Conservation (phyloP, 2,797 vertebrate species). For the Gadopsis marmoratus region DNA sequence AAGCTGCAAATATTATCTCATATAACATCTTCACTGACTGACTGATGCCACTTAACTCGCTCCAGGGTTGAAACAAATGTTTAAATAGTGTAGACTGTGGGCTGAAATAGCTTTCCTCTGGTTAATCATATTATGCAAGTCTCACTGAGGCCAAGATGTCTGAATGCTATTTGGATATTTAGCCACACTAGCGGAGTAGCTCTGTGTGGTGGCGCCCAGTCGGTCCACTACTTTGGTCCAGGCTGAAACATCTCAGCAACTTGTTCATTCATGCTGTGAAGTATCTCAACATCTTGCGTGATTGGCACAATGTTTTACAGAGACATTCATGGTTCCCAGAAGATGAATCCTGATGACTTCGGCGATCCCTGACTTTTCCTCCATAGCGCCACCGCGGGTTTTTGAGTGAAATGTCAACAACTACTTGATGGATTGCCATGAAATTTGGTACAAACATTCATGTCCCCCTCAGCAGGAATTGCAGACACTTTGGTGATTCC, state of each 20-base stretch:
- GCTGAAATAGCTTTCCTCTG: neutral
- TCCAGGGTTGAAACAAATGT: constrained; percentile 12
- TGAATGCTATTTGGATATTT: neutral
- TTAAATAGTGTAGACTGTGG: neutral
- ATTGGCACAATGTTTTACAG: no score
- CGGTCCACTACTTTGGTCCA: neutral
- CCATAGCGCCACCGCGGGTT: neutral
- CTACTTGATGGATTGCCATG: neutral
- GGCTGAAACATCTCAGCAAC: neutral
- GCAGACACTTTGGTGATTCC: neutral
- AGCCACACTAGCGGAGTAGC: no score
- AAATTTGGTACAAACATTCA: neutral
- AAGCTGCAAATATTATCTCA: constrained; percentile 25
- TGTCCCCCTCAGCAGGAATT: neutral
- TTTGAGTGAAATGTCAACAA: neutral
- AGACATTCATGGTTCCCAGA: neutral
- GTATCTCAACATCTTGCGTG: neutral
- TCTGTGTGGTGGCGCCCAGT: no score
- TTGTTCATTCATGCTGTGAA: neutral
- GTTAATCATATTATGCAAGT: neutral
- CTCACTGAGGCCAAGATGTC: neutral
- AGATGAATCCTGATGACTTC: neutral
- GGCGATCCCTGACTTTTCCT: neutral
- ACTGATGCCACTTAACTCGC: neutral
- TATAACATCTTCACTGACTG: constrained; percentile 15